A percentile compares a stretch with the other conserved stretches of the same genome.
Conservation (phyloP, 1,140 invertebrate genomes). For the Ceratina calcarata region DNA sequence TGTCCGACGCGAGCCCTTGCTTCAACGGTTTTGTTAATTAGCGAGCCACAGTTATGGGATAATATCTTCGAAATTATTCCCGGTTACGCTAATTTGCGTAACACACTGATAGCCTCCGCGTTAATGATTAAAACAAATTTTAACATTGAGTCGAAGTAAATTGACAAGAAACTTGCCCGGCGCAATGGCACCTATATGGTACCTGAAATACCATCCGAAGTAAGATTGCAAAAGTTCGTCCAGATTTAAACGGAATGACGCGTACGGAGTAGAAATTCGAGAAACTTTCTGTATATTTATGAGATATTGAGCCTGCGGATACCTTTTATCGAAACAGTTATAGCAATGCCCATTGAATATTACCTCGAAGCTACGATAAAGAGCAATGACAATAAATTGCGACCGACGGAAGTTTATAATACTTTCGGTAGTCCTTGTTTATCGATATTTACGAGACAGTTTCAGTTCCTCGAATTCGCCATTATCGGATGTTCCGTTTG, state of each 20-base stretch:
- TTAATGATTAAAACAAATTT: slow-evolving; percentile 17
- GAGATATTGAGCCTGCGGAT: not conserved
- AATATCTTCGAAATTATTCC: slow-evolving; percentile 49
- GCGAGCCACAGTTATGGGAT: slow-evolving; percentile 11
- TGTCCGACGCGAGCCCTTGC: slow-evolving; percentile 40
- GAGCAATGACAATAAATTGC: slow-evolving; percentile 28
- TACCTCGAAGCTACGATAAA: slow-evolving; percentile 3
- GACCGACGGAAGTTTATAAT: slow-evolving; percentile 17
- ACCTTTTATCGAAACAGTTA: slow-evolving; percentile 26
- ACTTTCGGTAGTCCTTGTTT: slow-evolving; percentile 50
- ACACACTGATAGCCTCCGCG: slow-evolving; percentile 33
- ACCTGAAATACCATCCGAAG: not conserved
- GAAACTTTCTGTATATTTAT: slow-evolving; percentile 5
- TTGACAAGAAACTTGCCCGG: not conserved
- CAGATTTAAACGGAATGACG: not conserved
- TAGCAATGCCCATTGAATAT: slow-evolving; percentile 15
- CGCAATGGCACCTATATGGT: not conserved
- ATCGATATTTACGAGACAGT: slow-evolving; percentile 45
- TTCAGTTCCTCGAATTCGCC: slow-evolving; percentile 39
- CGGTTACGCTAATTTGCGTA: slow-evolving; percentile 61
- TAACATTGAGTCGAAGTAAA: not conserved
- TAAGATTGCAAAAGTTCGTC: not conserved
- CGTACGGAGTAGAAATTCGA: not conserved
- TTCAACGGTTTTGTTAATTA: slow-evolving; percentile 65
- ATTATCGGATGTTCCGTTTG: slow-evolving; percentile 48